These are phyloP conservation scores for Diplazon laetatorius DNA, from an alignment of 2,888 invertebrate species.

Conservation along the genomic window DNA sequence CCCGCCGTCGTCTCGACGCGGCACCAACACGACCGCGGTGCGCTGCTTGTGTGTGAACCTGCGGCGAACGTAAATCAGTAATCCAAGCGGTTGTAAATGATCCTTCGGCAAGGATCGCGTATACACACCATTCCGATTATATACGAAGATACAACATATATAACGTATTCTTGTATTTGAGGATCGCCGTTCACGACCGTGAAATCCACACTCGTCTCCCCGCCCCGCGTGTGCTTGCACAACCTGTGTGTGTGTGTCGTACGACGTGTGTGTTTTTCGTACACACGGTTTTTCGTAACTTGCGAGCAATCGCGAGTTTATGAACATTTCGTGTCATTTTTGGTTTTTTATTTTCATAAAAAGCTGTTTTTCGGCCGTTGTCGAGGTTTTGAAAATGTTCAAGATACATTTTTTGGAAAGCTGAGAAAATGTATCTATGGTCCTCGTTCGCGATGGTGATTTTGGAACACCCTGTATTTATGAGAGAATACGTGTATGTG, in stretches of 20 bases:
- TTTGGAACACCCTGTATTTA: too few relatives aligned
- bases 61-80: conserved; percentile 73
- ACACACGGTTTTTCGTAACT: conserved; percentile 22
- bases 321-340: too few relatives aligned
- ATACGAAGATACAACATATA: conserved; percentile 65
- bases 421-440: too few relatives aligned
- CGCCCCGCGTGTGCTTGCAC: conserved; percentile 6
- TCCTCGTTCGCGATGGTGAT: too few relatives aligned
- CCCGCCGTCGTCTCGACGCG: conserved; percentile 34
- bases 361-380: too few relatives aligned
- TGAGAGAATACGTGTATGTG: too few relatives aligned
- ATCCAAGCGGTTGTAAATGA: conserved; percentile 74
- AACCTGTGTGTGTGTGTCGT: conserved; percentile 13
- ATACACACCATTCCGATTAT: conserved; percentile 67
- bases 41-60: conserved; percentile 70
- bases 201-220: conserved; percentile 58
- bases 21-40: conserved; percentile 51
- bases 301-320: conserved; percentile 14
- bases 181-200: conserved; percentile 53
- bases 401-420: too few relatives aligned
- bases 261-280: conserved; percentile 14
- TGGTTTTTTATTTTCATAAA: conserved; percentile 53
- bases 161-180: conserved; percentile 59
- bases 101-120: conserved; percentile 69
- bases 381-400: too few relatives aligned